Base-by-base conservation (phyloP, 2,113 vertebrate genomes). In the Helogale parvula region DNA sequence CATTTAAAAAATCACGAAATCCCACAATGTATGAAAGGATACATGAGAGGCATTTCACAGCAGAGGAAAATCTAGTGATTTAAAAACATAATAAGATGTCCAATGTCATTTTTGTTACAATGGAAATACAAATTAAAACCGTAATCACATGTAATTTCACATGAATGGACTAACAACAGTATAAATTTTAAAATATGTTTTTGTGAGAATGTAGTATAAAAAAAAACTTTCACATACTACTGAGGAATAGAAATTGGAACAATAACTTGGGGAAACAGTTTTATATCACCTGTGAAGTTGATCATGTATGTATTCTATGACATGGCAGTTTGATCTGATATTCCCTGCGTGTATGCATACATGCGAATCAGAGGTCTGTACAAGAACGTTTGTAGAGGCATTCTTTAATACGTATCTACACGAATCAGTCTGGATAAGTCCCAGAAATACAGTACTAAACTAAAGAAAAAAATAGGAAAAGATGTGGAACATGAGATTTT, bases 81-180 rank as follows among this genome's bases (percentile, higher is more conserved):
- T 17, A 88, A 63, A 85, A 76, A 74, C 16, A 41, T 3, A 25
- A 35, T 45, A 81, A 83, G 2, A 35, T 63, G 5, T 63, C 4
- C 17, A 69, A 81, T 72, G 63, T 84, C 38, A 81, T 69, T 86
- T 54, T 86, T 60, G 13, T 16, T 71, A 77, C 13, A 29, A 84
- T 89, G 11, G 2, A 89, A 93, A 90, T 89, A 71, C 10, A 93
- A 71, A 85, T 92, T 89, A 95, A 92, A 95, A 50, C 9, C 50
- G 31, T 82, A 82, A 80, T 68, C 47, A 45, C 15, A 3, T 77
- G 63, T 82, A 7, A 57, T 63, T 90, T 76, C 12, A 88, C 7
- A 88, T 33, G n/a, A 80, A 93, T 6, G 69, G 17, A 47, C 69
- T 87, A 82, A 35, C 3, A 47, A 25, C 19, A 60, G n/a, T 88